Percentiles rank a stretch among this genome's conserved stretches.
phyloP scores from a whole-genome alignment of 1,140 invertebrate species.

The roundworm (Caenorhabditis elegans) region WBcel235 BX284604.4:8326001-8326500 shows the following conservation, averaged over 20 bases:
- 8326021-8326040: too few species aligned
- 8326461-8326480: too few species aligned
- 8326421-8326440: neutral
- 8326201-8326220: neutral
- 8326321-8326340: neutral
- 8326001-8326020: too few species aligned
- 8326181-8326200: slow-evolving; percentile 20
- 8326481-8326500: too few species aligned
- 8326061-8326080: too few species aligned
- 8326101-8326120: neutral
- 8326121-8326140: neutral
- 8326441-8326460: neutral
- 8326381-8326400: slow-evolving; percentile 34
- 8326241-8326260: slow-evolving; percentile 38
- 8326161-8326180: slow-evolving; percentile 35
- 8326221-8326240: neutral
- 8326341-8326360: neutral
- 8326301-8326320: slow-evolving; percentile 7
- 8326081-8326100: too few species aligned
- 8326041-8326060: too few species aligned
- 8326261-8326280: neutral
- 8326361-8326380: slow-evolving; percentile 39
- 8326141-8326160: slow-evolving; percentile 37
- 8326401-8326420: slow-evolving; percentile 33
- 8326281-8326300: neutral